Evolutionary conservation across 2,113 vertebrate species (phyloP), one percentile per base, ranked within the genome.

Genomic region (Coptodon rendalli): DNA sequence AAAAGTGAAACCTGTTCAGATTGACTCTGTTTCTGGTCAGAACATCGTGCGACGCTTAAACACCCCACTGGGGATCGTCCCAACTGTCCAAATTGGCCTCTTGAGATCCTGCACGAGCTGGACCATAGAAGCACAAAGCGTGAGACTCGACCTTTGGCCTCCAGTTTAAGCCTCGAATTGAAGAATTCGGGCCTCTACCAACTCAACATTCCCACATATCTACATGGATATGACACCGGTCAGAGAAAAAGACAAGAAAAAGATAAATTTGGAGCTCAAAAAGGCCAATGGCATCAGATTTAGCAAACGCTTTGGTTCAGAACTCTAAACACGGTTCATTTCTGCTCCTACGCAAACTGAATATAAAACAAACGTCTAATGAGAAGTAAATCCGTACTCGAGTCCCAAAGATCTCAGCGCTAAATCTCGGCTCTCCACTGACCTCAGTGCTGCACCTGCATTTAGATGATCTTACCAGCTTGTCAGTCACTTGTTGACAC

Each of bases 341-440:
- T 76, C 43, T 31, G 16, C 24, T 29, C 24, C 6, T 11, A 19
- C 43, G 0, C 6, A 3, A 17, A 50, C 1, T 19, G 16, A 31
- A 50, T 5, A 31, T 31, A 5, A 31, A 78, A 1, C 71, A 50
- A 48, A 50, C 4, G 4, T 78, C 43, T 50, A 50, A 78, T 50
- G 9, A 50, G 43, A 50, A 76, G 4, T 1, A 31, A 78, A 50
- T 78, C 24, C 0, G 24, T 0, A 45, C 71, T 50, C 24, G 4
- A 48, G 24, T 50, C 43, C 43, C 43, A 50, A 78, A 31, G 71
- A 31, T 31, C 27, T 31, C 71, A 31, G 71, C 9, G 19, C 14
- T 29, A 17, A 11, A 19, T 50, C 43, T 31, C 6, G 9, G 43
- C 43, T 31, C 27, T 78, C 43, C 9, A 2, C 71, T 12, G 43